Conservation (phyloP, 2,888 invertebrate genomes). For the Rhorus exstirpatorius region DNA sequence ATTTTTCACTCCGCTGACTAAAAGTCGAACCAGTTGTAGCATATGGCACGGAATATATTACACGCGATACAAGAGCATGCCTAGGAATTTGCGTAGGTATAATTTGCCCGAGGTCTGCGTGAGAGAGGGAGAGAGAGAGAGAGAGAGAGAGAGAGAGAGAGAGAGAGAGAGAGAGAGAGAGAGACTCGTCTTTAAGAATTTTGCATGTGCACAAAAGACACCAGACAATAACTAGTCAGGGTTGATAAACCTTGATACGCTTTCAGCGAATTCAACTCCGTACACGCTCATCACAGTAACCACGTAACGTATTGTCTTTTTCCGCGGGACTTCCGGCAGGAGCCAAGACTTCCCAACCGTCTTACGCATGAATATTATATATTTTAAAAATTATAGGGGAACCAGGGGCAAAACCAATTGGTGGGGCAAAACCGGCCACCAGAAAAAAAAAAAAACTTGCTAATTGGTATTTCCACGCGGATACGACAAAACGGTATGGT, state of each 20-base stretch:
- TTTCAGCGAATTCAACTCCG: neutral
- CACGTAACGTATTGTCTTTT: no score
- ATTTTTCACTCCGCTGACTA: neutral
- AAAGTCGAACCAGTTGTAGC: neutral
- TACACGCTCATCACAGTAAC: neutral
- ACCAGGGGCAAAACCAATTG: no score
- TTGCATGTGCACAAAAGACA: neutral
- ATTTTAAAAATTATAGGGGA: no score
- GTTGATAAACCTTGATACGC: constrained; percentile 3
- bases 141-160: neutral
- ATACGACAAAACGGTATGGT: no score
- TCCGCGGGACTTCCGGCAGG: no score
- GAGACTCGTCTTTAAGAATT: neutral
- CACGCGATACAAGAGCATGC: neutral
- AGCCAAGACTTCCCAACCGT: no score
- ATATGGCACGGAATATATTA: neutral
- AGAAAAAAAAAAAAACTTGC: no score
- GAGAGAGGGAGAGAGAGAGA: neutral
- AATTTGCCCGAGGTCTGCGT: constrained; percentile 1
- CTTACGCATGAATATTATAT: no score
- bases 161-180: neutral
- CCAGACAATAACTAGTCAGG: constrained; percentile 7
- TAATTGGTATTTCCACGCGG: no score
- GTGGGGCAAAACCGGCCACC: no score
- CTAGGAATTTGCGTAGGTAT: neutral